Base-by-base conservation (phyloP, 2,888 invertebrate genomes). In the Tetranychus piercei region DNA sequence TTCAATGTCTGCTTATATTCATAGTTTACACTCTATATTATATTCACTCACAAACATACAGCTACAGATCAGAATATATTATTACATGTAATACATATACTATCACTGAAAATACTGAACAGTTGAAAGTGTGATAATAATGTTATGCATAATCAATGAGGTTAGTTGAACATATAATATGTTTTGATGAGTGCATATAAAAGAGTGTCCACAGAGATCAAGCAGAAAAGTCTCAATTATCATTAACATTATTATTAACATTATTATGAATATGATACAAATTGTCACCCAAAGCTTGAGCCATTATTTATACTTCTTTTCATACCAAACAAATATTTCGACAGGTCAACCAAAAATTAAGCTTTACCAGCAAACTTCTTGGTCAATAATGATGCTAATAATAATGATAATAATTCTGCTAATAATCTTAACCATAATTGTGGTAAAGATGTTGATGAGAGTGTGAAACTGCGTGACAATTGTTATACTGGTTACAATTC, bases 101-200 rank as follows among this genome's bases (percentile, higher is more conserved):
- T 55, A 34, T 34, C 34, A 34, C 34, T 34, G 34, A 5, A 34
- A 34, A 34, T 34, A 34, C 34, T 34, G 34, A 34, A 34, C 34
- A 34, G 34, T 34, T 55, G 9, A 15, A 55, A 15, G 55, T 55
- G 55, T 55, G 55, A 15, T 55, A 55, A 55, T 55, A 55, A 55
- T 55, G 55, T 55, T 55, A 55, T 55, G 55, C 55, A 55, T 55
- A 55, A 55, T 55, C 55, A 55, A 55, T 55, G 55, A 55, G 55
- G 55, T 55, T 55, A 15, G 15, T 55, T 55, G 55, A 34, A 34
- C 34, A 34, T 34, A 34, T 34, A 34, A 34, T 34, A 34, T 34
- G 34, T 34, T 34, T 34, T 34, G 34, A 34, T 34, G 34, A 34
- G 34, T 34, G 34, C 55, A 55, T 55, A 55, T 55, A 55, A 55